A percentile compares a stretch with the other conserved stretches of the same genome.
phyloP scores from a whole-genome alignment of 2,113 vertebrate genomes.

The Erinaceus europaeus region DNA sequence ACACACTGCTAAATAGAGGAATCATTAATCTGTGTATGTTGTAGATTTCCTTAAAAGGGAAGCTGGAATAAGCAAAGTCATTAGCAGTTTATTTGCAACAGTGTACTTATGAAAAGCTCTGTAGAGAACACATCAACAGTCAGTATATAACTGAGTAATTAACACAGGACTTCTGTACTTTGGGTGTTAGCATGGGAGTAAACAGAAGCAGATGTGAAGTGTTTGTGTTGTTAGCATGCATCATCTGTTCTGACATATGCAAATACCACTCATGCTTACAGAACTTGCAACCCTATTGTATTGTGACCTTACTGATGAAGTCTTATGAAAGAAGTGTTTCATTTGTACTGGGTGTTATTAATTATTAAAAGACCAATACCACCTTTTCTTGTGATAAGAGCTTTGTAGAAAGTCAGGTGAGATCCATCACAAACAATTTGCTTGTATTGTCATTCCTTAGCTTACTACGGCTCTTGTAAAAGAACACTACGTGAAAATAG shows the following conservation, averaged over 20 bases:
- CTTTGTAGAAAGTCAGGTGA: slow-evolving; percentile 27
- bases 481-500: slow-evolving; percentile 18
- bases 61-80: slow-evolving; percentile 82
- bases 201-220: slow-evolving; percentile 86
- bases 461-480: slow-evolving; percentile 12
- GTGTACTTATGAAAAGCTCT: slow-evolving; percentile 83
- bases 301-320: slow-evolving; percentile 76
- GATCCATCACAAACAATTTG: slow-evolving; percentile 50
- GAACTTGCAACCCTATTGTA: slow-evolving; percentile 76
- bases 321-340: slow-evolving; percentile 72
- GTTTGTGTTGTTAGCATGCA: slow-evolving; percentile 81
- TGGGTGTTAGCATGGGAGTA: slow-evolving; percentile 83
- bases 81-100: slow-evolving; percentile 88
- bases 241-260: slow-evolving; percentile 85
- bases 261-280: slow-evolving; percentile 80
- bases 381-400: slow-evolving; percentile 69
- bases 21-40: slow-evolving; percentile 82
- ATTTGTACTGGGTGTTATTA: slow-evolving; percentile 76
- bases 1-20: slow-evolving; percentile 81
- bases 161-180: slow-evolving; percentile 83
- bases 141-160: slow-evolving; percentile 84
- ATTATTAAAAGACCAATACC: slow-evolving; percentile 76
- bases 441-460: slow-evolving; percentile 21
- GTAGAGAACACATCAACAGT: slow-evolving; percentile 83
- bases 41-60: slow-evolving; percentile 82